Base-by-base conservation (phyloP, 2,113 vertebrate genomes). In the Heterocephalus glaber region DNA sequence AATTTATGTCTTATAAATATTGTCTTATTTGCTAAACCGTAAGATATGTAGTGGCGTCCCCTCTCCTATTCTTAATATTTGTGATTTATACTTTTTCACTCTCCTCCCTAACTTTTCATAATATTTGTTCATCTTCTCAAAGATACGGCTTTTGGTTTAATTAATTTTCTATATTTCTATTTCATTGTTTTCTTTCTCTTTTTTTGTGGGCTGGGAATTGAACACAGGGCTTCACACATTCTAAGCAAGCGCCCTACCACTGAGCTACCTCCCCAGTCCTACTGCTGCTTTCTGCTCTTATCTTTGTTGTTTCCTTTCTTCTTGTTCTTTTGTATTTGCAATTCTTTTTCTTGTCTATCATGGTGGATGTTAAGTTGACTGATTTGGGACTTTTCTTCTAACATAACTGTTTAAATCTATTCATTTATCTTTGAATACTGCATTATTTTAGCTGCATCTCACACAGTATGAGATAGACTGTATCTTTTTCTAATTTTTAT, bases 301-400 rank as follows among this genome's bases (percentile, higher is more conserved):
- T 61, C 49, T n/a, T 65, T 61, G 74, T 84, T 56, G 41, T 72
- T 52, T 52, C 10, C 9, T 81, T n/a, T 20, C 47, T 24, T 94
- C 13, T 41, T 58, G 49, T 35, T 76, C 66, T 47, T 84, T 66
- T 74, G 12, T 30, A 76, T 54, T 94, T 80, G 22, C 5, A 77
- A 2, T 56, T 90, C 26, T 87, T 90, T 93, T 38, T 3, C 3
- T 74, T 92, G 6, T 89, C 11, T 3, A 0, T 52, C 52, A 89
- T 72, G 14, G 17, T 44, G 2, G 28, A 41, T 22, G 35, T 22
- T 72, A 72, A 10, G 44, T 20, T n/a, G 26, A 30, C 22, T 80
- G 13, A 95, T 44, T 90, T 85, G 58, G 80, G 38, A 28, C 9
- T 41, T 58, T 58, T 93, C 17, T 92, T 82, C 81, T 93, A 93